Evolutionary conservation across 2,797 vertebrate species (phyloP), one percentile per base, ranked within the genome.

Genomic region (Clamator glandarius): DNA sequence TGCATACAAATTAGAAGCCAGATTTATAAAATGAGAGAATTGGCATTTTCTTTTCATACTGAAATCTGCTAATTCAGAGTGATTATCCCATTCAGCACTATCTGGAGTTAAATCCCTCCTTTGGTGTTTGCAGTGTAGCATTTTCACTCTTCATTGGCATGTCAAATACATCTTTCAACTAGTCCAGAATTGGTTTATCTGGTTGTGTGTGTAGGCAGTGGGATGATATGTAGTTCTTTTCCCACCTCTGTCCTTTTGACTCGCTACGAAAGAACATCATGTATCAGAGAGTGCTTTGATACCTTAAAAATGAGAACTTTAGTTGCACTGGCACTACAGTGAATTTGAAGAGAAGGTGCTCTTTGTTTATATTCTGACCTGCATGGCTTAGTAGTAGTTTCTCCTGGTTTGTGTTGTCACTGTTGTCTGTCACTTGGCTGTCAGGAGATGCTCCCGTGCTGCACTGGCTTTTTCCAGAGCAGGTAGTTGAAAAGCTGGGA

Each of bases 371-470:
- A 4, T 62, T 46, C 39, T 84, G 58, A 70, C 58, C 35, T 67
- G 20, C 11, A 9, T 44, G 66, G 25, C 15, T 85, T 10, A 28
- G 18, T 1, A 36, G 55, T 39, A 29, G 15, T 57, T 78, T 84
- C 24, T 62, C 51, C 46, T 61, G 61, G 41, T 29, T 0, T 3
- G 0, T 6, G 6, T 15, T 62, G 44, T 80, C 48, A 2, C 10
- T 52, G 50, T 8, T 68, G 52, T 29, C 63, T 35, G 42, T 66
- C 26, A 2, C 42, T 12, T 69, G 36, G 29, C n/a, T n/a, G 75
- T 39, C 58, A 20, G 70, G 63, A 79, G 67, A 4, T 18, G 5
- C 7, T 62, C 31, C 36, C 0, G 1, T 35, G 46, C 36, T 82
- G 24, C 1, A 0, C 2, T 13, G 59, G 29, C 44, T 28, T 52